These are phyloP conservation scores for Orthosia incerta DNA, from an alignment of 2,888 invertebrate species.

Conservation along the genomic window DNA sequence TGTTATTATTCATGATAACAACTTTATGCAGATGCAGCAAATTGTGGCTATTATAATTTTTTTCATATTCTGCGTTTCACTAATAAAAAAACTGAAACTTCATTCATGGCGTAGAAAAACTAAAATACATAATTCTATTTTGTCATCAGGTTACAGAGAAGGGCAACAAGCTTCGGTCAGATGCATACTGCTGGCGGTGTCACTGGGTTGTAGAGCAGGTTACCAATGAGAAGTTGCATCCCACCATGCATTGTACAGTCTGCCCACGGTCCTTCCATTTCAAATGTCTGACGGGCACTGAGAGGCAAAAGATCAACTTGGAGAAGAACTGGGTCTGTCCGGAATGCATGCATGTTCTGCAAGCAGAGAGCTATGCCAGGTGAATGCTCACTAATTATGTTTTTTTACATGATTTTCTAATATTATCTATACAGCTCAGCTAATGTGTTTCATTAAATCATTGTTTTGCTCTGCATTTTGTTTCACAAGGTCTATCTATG, in stretches of 20 bases:
- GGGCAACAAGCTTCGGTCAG: slow-evolving; percentile 87
- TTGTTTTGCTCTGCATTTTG: background rate
- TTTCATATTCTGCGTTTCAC: too few species aligned
- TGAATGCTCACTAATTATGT: slow-evolving; percentile 67
- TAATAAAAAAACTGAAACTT: background rate
- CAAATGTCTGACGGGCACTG: slow-evolving; percentile 92
- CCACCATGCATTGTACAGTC: slow-evolving; percentile 93
- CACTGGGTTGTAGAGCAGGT: slow-evolving; percentile 93
- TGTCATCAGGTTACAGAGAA: slow-evolving; percentile 70
- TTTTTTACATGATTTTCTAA: background rate
- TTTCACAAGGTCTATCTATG: background rate
- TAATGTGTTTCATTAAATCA: background rate
- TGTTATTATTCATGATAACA: background rate
- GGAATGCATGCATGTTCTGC: slow-evolving; percentile 94
- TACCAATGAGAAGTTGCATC: slow-evolving; percentile 80
- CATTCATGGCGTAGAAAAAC: background rate
- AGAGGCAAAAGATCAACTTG: slow-evolving; percentile 83
- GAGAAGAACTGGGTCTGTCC: slow-evolving; percentile 95
- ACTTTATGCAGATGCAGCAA: background rate
- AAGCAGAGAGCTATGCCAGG: slow-evolving; percentile 94
- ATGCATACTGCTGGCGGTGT: slow-evolving; percentile 98
- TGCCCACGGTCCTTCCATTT: slow-evolving; percentile 97
- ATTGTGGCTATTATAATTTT: background rate
- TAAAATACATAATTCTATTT: slow-evolving; percentile 23
- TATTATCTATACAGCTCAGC: background rate